Percentiles rank a stretch among this genome's conserved stretches.
These are phyloP conservation scores for Diadema setosum DNA, from an alignment of 35 echinoderm and acorn worm species.

Conservation along the genomic window DNA sequence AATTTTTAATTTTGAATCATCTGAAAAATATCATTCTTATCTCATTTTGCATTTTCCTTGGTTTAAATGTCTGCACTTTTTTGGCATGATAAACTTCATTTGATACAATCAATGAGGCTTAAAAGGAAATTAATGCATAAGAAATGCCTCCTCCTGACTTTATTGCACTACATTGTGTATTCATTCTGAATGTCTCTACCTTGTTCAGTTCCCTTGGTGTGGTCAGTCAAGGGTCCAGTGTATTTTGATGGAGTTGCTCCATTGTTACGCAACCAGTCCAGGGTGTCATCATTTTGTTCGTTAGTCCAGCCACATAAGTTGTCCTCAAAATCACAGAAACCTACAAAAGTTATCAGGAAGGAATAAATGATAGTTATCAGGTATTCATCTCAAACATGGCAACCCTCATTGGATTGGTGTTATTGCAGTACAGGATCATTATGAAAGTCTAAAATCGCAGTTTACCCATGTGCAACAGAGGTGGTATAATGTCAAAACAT, in stretches of 20 bases:
- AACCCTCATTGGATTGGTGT: too few species aligned
- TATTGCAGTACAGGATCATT: too few species aligned
- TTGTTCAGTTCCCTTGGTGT: conserved; percentile 45
- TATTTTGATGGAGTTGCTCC: conserved; percentile 9
- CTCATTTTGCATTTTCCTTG: not conserved
- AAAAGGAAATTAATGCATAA: not conserved
- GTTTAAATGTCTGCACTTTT: not conserved
- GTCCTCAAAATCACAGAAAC: conserved; percentile 84
- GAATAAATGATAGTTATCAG: too few species aligned
- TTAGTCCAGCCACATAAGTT: conserved; percentile 72
- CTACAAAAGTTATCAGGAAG: conserved; percentile 28
- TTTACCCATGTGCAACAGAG: too few species aligned
- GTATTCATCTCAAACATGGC: too few species aligned
- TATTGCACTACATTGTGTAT: too few species aligned
- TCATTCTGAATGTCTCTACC: too few species aligned
- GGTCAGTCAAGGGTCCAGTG: conserved; percentile 77
- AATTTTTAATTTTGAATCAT: too few species aligned
- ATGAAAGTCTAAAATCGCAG: too few species aligned
- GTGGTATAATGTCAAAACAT: too few species aligned
- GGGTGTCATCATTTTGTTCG: conserved; percentile 27
- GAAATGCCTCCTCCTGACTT: not conserved
- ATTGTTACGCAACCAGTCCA: conserved; percentile 54
- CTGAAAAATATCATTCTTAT: too few species aligned
- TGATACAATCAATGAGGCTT: not conserved
- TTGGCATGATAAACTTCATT: not conserved